Evolutionary conservation across 2,113 vertebrate genomes (phyloP).

Genomic region (Damaliscus lunatus): DNA sequence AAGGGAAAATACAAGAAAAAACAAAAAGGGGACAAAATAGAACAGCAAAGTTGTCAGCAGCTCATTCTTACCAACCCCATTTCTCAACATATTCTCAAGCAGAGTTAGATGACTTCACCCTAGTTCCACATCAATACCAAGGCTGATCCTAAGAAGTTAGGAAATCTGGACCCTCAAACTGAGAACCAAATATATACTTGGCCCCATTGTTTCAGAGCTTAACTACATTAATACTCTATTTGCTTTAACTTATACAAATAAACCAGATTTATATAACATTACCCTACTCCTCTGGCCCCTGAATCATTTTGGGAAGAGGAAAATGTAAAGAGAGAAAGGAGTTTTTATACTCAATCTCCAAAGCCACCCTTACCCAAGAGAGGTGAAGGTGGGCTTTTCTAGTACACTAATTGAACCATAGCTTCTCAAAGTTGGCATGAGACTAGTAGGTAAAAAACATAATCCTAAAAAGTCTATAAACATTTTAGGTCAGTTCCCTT

Average conservation of each 20-base stretch:
- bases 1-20: constrained; percentile 16
- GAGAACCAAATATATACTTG: constrained; percentile 15
- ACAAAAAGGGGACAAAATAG: constrained; percentile 1
- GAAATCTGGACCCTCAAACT: background rate
- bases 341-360: background rate
- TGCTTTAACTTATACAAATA: background rate
- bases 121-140: constrained; percentile 19
- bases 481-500: background rate
- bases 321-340: background rate
- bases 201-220: background rate
- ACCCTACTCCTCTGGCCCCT: background rate
- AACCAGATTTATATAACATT: constrained; percentile 1
- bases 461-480: background rate
- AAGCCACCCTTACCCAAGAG: background rate
- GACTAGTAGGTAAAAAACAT: background rate
- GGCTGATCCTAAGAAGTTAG: constrained; percentile 2
- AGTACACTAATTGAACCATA: constrained; percentile 1
- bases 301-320: background rate
- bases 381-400: background rate
- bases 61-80: constrained; percentile 16
- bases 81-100: constrained; percentile 19
- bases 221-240: constrained; percentile 8
- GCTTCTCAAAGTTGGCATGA: constrained; percentile 17
- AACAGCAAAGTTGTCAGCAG: constrained; percentile 1
- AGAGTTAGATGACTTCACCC: background rate